These are phyloP conservation scores for Parasteatoda lunata DNA, from an alignment of 2,888 invertebrate species.

Conservation along the genomic window DNA sequence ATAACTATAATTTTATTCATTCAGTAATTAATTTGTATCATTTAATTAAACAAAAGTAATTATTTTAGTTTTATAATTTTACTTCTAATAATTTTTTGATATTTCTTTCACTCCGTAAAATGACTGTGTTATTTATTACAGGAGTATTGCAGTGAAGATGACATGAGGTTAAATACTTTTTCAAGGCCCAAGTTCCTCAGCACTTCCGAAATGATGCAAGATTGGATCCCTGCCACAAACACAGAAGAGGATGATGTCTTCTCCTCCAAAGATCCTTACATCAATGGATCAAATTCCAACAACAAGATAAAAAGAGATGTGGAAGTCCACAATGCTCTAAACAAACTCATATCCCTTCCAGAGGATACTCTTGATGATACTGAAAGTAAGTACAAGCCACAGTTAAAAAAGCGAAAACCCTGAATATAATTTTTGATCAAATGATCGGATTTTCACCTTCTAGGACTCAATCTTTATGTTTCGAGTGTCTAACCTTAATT, in stretches of 20 bases:
- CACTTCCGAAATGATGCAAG: constrained; percentile 35
- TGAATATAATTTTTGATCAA: too few species aligned
- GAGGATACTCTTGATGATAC: constrained; percentile 1
- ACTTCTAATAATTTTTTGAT: too few species aligned
- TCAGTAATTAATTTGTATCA: too few species aligned
- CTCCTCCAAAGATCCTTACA: constrained; percentile 8
- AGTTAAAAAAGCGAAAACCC: too few species aligned
- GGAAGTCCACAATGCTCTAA: constrained; percentile 43
- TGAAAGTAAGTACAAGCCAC: neutral
- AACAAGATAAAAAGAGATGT: constrained; percentile 13
- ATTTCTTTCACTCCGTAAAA: too few species aligned
- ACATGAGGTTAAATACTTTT: constrained; percentile 30
- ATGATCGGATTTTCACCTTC: too few species aligned
- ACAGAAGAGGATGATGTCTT: constrained; percentile 44
- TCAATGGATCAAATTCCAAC: neutral
- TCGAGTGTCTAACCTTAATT: too few species aligned
- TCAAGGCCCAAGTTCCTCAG: constrained; percentile 46
- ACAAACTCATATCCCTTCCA: constrained; percentile 21
- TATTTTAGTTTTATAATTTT: too few species aligned
- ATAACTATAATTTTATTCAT: too few species aligned
- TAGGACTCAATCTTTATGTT: too few species aligned
- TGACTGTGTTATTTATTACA: neutral
- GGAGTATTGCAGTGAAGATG: constrained; percentile 48
- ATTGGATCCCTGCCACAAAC: constrained; percentile 19
- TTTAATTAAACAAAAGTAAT: too few species aligned